Base-by-base conservation (phyloP, 2,113 vertebrate genomes). In the Triplophysa rosa region DNA sequence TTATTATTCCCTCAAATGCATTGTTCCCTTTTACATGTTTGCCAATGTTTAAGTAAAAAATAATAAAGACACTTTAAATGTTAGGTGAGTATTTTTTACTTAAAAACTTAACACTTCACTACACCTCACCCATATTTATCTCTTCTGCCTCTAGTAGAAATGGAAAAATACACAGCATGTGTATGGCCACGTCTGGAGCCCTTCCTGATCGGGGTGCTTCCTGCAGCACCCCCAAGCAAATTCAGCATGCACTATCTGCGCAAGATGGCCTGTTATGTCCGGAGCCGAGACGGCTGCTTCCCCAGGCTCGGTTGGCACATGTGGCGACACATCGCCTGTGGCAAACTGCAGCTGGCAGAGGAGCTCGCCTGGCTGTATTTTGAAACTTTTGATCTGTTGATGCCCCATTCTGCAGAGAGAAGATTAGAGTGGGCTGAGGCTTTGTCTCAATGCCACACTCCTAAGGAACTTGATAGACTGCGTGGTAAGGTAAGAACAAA, bases 281-380 rank as follows among this genome's bases (percentile, higher is more conserved):
- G 93, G 16, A 91, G 90, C 0, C 92, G 95, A 33, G 93, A 96
- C 1, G 93, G 94, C 71, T 95, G 93, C 82, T 98, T 94, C 87
- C 97, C 97, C 1, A 78, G 86, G 3, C 83, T 99, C 61, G 82
- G 83, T 82, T 99, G 97, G 97, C 85, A 91, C 17, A 90, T 93
- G 78, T 99, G 97, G 98, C 90, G 93, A 56, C 97, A 94, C 75
- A 96, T 99, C 5, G 97, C 97, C 23, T 99, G 98, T 64, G 97
- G 95, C 9, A 99, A 99, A 88, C 91, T 99, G 64, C 97, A 97
- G 91, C 87, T 99, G 37, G 83, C 89, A 37, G 93, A 94, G 66
- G 95, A 94, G 10, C 80, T 95, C 33, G 97, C 96, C 0, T 99
- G 98, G 98, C 92, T 99, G 23, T 98, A 98, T 90, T 97, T 98